These are phyloP conservation scores for Pecten maximus DNA, from an alignment of 2,888 invertebrate genomes.

Conservation along the genomic window DNA sequence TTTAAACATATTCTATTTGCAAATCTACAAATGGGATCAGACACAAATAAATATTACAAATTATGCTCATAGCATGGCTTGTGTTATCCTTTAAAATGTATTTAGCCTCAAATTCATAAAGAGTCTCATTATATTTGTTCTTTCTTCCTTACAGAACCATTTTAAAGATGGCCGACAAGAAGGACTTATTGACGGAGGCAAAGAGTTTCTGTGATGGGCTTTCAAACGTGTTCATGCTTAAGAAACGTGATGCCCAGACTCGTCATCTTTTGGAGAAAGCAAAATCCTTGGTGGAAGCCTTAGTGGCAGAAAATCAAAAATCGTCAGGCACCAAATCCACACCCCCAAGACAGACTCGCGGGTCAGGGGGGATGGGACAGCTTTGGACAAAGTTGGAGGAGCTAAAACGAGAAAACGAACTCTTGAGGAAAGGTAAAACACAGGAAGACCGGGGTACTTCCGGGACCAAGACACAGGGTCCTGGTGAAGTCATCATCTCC, in stretches of 20 bases:
- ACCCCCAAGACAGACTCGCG: slow-evolving; percentile 55
- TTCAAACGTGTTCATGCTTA: slow-evolving; percentile 75
- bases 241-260: slow-evolving; percentile 76
- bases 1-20: too few relatives aligned
- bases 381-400: slow-evolving; percentile 79
- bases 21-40: too few relatives aligned
- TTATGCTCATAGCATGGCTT: too few relatives aligned
- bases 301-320: slow-evolving; percentile 66
- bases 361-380: slow-evolving; percentile 76
- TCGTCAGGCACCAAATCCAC: slow-evolving; percentile 54
- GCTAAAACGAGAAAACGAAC: slow-evolving; percentile 77
- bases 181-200: slow-evolving; percentile 73
- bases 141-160: not conserved
- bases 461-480: slow-evolving; percentile 68
- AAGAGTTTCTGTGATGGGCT: slow-evolving; percentile 75
- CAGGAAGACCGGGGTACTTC: slow-evolving; percentile 65
- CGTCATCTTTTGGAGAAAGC: slow-evolving; percentile 75
- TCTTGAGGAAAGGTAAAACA: slow-evolving; percentile 65
- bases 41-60: too few relatives aligned
- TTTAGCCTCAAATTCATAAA: too few relatives aligned
- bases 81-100: too few relatives aligned
- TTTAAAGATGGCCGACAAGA: slow-evolving; percentile 55
- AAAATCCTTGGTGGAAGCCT: slow-evolving; percentile 67
- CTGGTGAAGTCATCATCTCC: slow-evolving; percentile 71
- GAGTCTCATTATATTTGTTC: too few relatives aligned